phyloP scores from a whole-genome alignment of 2,797 vertebrate species.

The Aeoliscus strigatus region DNA sequence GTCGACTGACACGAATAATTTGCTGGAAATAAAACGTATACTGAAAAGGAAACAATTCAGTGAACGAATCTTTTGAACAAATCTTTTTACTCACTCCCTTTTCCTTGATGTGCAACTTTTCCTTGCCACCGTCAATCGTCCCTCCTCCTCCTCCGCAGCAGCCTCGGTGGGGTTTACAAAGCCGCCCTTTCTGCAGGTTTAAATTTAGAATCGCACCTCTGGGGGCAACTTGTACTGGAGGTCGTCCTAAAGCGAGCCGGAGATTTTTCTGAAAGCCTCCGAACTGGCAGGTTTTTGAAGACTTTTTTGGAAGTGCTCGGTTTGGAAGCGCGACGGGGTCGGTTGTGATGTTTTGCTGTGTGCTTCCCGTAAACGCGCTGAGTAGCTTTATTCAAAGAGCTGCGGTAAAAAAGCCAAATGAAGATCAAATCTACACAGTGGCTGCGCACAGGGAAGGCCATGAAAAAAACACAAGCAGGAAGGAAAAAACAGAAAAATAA shows the following conservation, averaged over 20 bases:
- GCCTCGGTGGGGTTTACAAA: conserved; percentile 67
- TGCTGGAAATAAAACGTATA: no score
- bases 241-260: conserved; percentile 34
- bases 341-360: conserved; percentile 59
- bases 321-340: conserved; percentile 53
- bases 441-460: conserved; percentile 32
- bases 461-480: no score
- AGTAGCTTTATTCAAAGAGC: conserved; percentile 75
- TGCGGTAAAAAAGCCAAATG: conserved; percentile 64
- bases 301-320: conserved; percentile 59
- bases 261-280: conserved; percentile 40
- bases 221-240: conserved; percentile 36
- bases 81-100: no score
- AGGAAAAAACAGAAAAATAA: no score
- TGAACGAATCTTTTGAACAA: no score
- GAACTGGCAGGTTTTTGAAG: conserved; percentile 63
- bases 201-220: conserved; percentile 73
- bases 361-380: conserved; percentile 71
- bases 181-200: conserved; percentile 75
- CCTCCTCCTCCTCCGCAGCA: conserved; percentile 12
- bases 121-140: conserved; percentile 11
- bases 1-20: no score
- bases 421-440: conserved; percentile 66
- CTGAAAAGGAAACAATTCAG: no score
- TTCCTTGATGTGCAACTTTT: no score